Base-by-base conservation (phyloP, 2,113 vertebrate species). In the Cariama cristata region DNA sequence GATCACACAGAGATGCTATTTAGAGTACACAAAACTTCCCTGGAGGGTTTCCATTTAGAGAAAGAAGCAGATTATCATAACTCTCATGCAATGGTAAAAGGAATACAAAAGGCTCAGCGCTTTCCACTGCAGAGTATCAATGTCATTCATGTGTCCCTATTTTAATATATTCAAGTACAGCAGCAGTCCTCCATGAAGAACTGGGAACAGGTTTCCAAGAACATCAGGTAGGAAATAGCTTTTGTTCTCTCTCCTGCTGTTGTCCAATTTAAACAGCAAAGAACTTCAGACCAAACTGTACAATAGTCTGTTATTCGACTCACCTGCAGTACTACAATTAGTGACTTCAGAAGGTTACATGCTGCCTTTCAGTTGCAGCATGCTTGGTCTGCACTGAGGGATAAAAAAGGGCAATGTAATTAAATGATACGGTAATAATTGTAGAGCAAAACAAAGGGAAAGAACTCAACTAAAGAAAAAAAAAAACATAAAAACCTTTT, bases 11-110 rank as follows among this genome's bases (percentile, higher is more conserved):
- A 97, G 97, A 97, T 97, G 97, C 96, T 98, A 96, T 97, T 98
- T 97, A 95, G 96, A 97, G 97, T 97, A 98, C 95, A 97, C 96
- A 98, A 97, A 98, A 98, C 96, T 97, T 98, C 97, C 97, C 97
- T 92, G 93, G 97, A 97, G 98, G 89, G 86, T 91, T 98, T 97
- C 95, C 93, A 96, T 94, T 98, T 98, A 92, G 84, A 97, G 93
- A 96, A 94, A 68, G 95, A 56, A 95, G 73, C 79, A 94, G 84
- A 97, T 97, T 96, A 97, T 86, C 86, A 38, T 94, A 87, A 79
- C 81, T 84, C 86, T 87, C 59, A 86, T 80, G 82, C 79, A 91
- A 77, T 60, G 91, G 92, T 92, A 92, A 88, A 91, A 90, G 91
- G 93, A 92, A 90, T 86, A 88, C 82, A 96, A 95, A 90, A 83